These are phyloP conservation scores for Desmophyllum pertusum DNA, from an alignment of 92 coral and sea anemone genomes.

Conservation along the genomic window DNA sequence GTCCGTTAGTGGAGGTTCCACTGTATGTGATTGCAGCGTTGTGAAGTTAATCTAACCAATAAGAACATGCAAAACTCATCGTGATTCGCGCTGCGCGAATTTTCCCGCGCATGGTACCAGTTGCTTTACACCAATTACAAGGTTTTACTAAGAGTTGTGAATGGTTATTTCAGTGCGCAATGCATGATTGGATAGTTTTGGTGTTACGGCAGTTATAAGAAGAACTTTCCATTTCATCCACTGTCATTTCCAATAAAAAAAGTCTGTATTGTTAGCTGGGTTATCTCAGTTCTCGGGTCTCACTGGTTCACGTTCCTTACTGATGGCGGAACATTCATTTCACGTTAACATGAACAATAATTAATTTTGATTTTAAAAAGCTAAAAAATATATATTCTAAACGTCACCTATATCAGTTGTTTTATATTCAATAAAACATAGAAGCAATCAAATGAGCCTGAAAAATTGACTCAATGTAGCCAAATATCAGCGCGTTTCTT, in stretches of 20 bases:
- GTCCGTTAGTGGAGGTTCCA: no score
- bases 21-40: not conserved
- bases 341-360: no score
- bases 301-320: not conserved
- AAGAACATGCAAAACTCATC: not conserved
- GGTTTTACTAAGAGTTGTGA: not conserved
- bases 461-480: not conserved
- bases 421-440: no score
- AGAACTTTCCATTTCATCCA: not conserved
- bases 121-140: not conserved
- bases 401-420: no score
- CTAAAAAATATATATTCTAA: no score
- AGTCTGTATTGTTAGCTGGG: no score
- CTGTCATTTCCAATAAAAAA: not conserved
- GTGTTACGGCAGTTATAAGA: not conserved
- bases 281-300: no score
- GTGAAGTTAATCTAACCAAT: not conserved
- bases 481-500: conserved; percentile 9
- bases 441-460: no score
- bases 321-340: not conserved
- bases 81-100: not conserved
- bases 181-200: not conserved
- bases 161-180: not conserved
- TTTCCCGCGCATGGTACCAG: not conserved
- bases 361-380: no score